phyloP scores from a whole-genome alignment of 1,140 invertebrate species.

The Pentalonia nigronervosa region DNA sequence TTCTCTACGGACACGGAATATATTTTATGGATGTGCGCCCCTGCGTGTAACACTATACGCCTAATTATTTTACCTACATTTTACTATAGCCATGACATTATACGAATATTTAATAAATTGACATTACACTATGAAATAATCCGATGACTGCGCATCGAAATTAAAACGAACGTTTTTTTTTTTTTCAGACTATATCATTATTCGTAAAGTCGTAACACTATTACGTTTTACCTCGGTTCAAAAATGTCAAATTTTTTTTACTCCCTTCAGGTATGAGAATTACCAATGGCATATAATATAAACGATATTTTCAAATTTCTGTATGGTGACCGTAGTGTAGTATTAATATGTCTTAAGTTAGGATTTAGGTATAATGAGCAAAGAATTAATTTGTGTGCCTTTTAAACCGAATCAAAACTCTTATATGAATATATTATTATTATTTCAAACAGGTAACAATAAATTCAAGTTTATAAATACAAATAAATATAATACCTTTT shows the following conservation, averaged over 20 bases:
- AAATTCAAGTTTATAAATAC: not conserved
- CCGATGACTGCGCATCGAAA: not conserved
- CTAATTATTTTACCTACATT: not conserved
- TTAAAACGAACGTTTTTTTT: not conserved
- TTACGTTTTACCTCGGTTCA: too few species aligned
- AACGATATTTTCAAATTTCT: too few species aligned
- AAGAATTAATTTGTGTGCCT: not conserved
- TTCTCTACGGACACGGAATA: not conserved
- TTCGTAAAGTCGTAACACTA: not conserved
- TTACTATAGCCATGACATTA: not conserved
- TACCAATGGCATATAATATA: too few species aligned
- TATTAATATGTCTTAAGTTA: too few species aligned
- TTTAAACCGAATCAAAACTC: not conserved
- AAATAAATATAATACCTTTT: not conserved
- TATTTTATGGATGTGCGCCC: not conserved
- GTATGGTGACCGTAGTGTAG: too few species aligned
- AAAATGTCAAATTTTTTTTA: too few species aligned
- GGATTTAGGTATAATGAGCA: too few species aligned
- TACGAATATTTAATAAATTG: not conserved
- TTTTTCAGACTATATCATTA: not conserved
- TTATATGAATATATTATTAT: not conserved
- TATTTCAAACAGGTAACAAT: not conserved
- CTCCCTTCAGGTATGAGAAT: too few species aligned
- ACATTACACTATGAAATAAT: not conserved
- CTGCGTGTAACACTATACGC: not conserved